These are phyloP conservation scores for Tribolium madens DNA, from an alignment of 1,140 invertebrate species.

Conservation along the genomic window DNA sequence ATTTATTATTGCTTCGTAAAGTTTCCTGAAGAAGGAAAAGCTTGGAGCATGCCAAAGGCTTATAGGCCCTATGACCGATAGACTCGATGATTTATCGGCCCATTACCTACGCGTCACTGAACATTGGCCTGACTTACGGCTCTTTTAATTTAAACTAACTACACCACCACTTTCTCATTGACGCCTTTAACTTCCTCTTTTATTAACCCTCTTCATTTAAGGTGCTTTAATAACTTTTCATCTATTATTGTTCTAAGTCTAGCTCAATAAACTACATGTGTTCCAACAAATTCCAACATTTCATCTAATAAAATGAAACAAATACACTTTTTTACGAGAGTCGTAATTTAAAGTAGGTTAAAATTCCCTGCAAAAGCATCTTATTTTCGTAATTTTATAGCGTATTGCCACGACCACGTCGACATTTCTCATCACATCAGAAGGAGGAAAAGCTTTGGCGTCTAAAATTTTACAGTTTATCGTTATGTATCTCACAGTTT, in stretches of 20 bases:
- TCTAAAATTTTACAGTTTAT: constrained; percentile 22
- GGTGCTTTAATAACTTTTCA: constrained; percentile 7
- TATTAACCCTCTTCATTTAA: constrained; percentile 26
- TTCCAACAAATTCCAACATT: too few species aligned
- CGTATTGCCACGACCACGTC: not conserved
- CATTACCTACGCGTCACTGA: constrained; percentile 42
- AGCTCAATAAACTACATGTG: too few species aligned
- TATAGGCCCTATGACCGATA: constrained; percentile 45
- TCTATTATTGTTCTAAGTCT: constrained; percentile 3
- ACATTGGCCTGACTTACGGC: constrained; percentile 32
- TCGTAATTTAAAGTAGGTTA: too few species aligned
- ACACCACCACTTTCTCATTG: constrained; percentile 12
- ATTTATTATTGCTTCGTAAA: constrained; percentile 46
- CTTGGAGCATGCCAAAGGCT: constrained; percentile 27
- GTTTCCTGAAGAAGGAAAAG: constrained; percentile 37
- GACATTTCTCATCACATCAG: constrained; percentile 24
- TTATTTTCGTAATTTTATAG: constrained; percentile 18
- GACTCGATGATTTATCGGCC: constrained; percentile 45
- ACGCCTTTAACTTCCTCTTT: constrained; percentile 32
- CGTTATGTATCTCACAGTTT: constrained; percentile 24
- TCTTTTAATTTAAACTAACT: constrained; percentile 37
- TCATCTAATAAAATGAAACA: not conserved
- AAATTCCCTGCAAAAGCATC: too few species aligned
- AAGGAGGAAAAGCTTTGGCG: too few species aligned
- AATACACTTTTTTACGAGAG: too few species aligned